A percentile compares a stretch with the other conserved stretches of the same genome.
phyloP scores from a whole-genome alignment of 2,797 vertebrate genomes.

The Xerus rutilus region DNA sequence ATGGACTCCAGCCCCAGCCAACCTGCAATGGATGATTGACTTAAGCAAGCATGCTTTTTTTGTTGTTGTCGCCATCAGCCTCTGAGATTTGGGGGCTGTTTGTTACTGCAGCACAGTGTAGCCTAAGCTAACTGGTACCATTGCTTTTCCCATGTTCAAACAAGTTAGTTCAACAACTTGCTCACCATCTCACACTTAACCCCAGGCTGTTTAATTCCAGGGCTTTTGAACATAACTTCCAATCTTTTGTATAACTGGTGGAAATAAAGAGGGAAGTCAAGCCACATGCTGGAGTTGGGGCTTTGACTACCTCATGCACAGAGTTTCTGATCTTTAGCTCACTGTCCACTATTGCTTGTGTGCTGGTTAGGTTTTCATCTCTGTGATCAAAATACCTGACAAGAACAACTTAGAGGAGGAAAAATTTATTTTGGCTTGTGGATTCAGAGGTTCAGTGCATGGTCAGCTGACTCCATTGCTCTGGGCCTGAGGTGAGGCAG shows the following conservation, averaged over 20 bases:
- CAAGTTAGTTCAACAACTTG: slow-evolving; percentile 7
- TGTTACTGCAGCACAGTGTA: neutral
- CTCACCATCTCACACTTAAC: neutral
- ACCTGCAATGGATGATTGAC: neutral
- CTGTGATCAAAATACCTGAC: too few species aligned
- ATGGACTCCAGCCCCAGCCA: neutral
- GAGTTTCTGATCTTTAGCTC: neutral
- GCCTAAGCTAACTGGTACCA: neutral
- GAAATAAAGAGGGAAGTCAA: neutral
- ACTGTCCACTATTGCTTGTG: neutral
- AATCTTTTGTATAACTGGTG: neutral
- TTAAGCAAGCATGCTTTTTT: neutral
- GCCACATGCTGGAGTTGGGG: neutral
- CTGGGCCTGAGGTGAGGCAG: too few species aligned
- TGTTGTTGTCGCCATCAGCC: neutral
- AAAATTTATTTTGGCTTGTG: too few species aligned
- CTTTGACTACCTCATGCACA: neutral
- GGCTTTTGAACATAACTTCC: neutral
- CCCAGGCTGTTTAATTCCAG: neutral
- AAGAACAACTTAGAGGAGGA: too few species aligned
- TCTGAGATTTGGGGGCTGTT: neutral
- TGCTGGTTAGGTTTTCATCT: too few species aligned
- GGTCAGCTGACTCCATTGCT: too few species aligned
- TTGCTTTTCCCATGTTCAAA: slow-evolving; percentile 10
- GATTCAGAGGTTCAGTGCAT: too few species aligned